These are phyloP conservation scores for Hyla sarda DNA, from an alignment of 2,113 vertebrate species.

Conservation along the genomic window DNA sequence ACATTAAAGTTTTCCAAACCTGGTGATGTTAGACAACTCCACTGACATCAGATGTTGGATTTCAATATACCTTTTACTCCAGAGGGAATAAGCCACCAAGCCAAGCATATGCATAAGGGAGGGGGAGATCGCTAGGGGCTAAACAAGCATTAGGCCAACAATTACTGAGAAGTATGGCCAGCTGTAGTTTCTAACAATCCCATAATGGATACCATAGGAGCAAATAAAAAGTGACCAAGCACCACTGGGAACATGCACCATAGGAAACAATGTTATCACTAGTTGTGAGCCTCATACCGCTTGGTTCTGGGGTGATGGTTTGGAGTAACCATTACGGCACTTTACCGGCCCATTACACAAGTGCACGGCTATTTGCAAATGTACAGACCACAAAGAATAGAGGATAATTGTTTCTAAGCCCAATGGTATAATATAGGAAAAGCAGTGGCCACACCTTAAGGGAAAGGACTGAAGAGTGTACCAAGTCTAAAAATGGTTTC, in stretches of 20 bases:
- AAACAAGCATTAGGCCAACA: too few relatives aligned
- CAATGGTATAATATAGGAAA: slow-evolving; percentile 88
- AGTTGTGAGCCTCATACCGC: background rate
- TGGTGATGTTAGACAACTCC: too few relatives aligned
- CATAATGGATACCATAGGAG: background rate
- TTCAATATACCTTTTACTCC: too few relatives aligned
- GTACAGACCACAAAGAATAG: background rate
- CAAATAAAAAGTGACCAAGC: background rate
- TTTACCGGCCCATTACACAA: background rate
- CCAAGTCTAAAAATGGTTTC: slow-evolving; percentile 81
- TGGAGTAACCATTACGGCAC: background rate
- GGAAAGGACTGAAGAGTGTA: slow-evolving; percentile 82
- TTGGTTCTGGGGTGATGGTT: background rate
- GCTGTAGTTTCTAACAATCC: background rate
- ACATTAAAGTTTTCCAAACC: too few relatives aligned
- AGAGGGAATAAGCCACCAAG: too few relatives aligned
- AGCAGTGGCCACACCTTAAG: slow-evolving; percentile 81
- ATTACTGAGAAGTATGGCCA: too few relatives aligned
- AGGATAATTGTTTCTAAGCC: slow-evolving; percentile 68
- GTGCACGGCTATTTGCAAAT: background rate
- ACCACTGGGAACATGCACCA: background rate
- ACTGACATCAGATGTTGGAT: too few relatives aligned
- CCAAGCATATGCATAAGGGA: too few relatives aligned
- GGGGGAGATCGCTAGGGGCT: too few relatives aligned
- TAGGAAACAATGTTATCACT: background rate